Conservation (phyloP, 2,888 invertebrate genomes). For the Saturnia japonica region DNA sequence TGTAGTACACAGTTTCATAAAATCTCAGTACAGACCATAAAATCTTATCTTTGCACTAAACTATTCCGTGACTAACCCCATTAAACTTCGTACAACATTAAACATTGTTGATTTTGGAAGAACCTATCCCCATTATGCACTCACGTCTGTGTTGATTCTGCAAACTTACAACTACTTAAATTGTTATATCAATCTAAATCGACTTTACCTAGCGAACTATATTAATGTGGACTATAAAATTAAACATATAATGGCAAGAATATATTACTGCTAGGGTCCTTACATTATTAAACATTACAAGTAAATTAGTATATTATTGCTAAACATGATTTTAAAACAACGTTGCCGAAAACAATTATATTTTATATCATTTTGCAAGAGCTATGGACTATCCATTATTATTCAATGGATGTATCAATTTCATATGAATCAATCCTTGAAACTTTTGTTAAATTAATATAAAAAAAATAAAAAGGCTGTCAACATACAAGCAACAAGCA, state of each 20-base stretch:
- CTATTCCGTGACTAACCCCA: background rate
- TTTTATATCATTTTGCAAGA: too few relatives aligned
- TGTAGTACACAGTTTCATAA: background rate
- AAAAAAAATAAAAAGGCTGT: too few relatives aligned
- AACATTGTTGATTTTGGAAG: constrained; percentile 8
- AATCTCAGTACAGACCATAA: background rate
- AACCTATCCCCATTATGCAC: background rate
- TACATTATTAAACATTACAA: background rate
- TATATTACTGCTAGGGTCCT: background rate
- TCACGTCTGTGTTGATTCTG: background rate
- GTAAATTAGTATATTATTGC: background rate
- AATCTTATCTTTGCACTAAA: background rate
- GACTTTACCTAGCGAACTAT: background rate
- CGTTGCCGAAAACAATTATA: background rate
- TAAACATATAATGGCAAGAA: background rate
- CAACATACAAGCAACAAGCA: too few relatives aligned
- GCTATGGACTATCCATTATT: background rate
- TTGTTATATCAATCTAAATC: background rate
- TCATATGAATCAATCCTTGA: background rate
- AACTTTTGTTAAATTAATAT: too few relatives aligned
- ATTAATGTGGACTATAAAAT: background rate
- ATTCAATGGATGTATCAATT: background rate
- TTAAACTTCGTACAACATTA: constrained; percentile 7
- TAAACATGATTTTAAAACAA: background rate
- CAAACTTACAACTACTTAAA: background rate